Evolutionary conservation across 1,140 invertebrate genomes (phyloP), one percentile per base, ranked within the genome.

Genomic region (Mesaphorura yosii): DNA sequence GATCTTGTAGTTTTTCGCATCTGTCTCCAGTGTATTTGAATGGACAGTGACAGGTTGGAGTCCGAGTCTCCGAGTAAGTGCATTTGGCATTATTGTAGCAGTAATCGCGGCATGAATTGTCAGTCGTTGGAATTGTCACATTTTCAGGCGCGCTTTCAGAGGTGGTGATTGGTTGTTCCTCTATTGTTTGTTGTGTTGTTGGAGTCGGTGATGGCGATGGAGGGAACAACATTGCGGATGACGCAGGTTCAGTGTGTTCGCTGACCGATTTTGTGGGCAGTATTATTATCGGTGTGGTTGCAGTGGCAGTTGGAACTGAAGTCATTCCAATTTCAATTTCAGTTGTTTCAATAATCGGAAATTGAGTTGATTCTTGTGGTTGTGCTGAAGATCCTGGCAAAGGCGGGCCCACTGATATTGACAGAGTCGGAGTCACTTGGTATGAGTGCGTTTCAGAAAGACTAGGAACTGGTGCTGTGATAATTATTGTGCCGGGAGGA

Each of bases 31-130:
- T 38, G 25, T 51, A 63, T 42, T 51, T 59, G 29, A 63, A 59
- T 2, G 53, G 52, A 45, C 61, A 63, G 17, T 47, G 4, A 37
- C 61, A 63, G 23, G 48, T 37, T n/a, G 61, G 57, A 22, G 53
- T 38, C 10, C 56, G 44, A 20, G 41, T 34, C 14, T 20, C 17
- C 14, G 46, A 15, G n/a, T 20, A 55, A 20, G 51, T 47, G 38
- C 61, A 63, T 49, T 39, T 57, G 37, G 44, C 61, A 59, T 47
- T 25, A 48, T 63, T 59, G 37, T 58, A 50, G 48, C 61, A 63
- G 51, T 57, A 63, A 42, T 63, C 59, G 17, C 37, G n/a, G 23
- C 61, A 63, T 2, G 57, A 58, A 45, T 63, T 54, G 7, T 42
- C 19, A 50, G 52, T 59, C 4, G 48, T 17, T 40, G 34, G 17